Evolutionary conservation across 2,797 vertebrate genomes (phyloP).

Genomic region (Caiman crocodilus): DNA sequence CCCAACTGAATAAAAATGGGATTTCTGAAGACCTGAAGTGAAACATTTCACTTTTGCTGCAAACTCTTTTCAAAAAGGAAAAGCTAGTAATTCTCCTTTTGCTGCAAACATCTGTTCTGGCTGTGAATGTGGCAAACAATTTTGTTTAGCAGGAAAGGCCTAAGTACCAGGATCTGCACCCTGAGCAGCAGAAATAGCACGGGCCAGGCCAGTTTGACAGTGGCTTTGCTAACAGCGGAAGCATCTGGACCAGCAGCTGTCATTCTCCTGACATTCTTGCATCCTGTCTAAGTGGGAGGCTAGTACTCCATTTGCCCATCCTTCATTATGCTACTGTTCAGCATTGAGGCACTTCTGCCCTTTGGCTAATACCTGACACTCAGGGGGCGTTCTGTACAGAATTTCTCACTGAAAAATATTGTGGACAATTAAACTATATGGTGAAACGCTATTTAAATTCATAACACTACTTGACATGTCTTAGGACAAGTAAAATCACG

Average conservation of each 20-base stretch:
- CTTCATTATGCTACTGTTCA: too few species aligned
- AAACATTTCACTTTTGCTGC: neutral
- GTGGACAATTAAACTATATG: constrained; percentile 11
- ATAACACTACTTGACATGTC: constrained; percentile 30
- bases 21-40: neutral
- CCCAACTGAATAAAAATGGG: neutral
- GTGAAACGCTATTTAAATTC: constrained; percentile 49
- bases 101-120: constrained; percentile 32
- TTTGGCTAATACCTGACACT: constrained; percentile 36
- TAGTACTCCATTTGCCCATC: too few species aligned
- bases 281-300: too few species aligned
- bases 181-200: too few species aligned
- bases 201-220: too few species aligned
- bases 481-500: neutral
- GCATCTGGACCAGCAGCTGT: too few species aligned
- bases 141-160: neutral
- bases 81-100: constrained; percentile 7
- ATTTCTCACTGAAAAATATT: constrained; percentile 1
- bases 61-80: neutral
- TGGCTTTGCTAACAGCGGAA: too few species aligned
- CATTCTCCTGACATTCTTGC: too few species aligned
- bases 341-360: constrained; percentile 5
- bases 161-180: too few species aligned
- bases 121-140: neutral
- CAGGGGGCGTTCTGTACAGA: constrained; percentile 20